phyloP scores from a whole-genome alignment of 2,888 invertebrate species.

The Phyllotreta striolata region DNA sequence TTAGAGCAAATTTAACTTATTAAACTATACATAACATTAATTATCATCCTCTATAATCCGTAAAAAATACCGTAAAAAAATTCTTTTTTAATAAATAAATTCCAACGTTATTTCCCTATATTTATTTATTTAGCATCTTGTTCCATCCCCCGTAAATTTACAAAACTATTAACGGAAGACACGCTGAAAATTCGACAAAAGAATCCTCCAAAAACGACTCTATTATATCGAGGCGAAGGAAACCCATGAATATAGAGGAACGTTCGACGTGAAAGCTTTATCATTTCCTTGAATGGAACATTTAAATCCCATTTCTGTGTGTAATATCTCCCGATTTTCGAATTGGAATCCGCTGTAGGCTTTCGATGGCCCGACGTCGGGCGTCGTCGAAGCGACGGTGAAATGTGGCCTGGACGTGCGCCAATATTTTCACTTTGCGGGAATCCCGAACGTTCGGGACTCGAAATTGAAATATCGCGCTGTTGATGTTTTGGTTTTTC shows the following conservation, averaged over 20 bases:
- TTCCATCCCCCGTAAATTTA: too few species aligned
- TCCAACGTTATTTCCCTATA: too few species aligned
- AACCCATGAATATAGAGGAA: constrained; percentile 40
- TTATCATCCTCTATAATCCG: too few species aligned
- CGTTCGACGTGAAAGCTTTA: constrained; percentile 46
- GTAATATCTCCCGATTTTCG: constrained; percentile 41
- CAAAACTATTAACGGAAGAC: too few species aligned
- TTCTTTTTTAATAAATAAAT: too few species aligned
- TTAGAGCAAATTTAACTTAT: too few species aligned
- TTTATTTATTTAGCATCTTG: too few species aligned
- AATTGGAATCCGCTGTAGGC: constrained; percentile 34
- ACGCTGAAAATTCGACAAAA: neutral
- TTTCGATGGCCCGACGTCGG: constrained; percentile 8
- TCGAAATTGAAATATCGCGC: constrained; percentile 2
- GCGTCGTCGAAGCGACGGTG: neutral
- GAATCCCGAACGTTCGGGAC: neutral
- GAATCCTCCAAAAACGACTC: constrained; percentile 10
- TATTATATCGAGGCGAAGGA: constrained; percentile 39
- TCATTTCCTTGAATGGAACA: constrained; percentile 45
- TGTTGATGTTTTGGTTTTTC: constrained; percentile 1
- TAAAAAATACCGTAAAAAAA: too few species aligned
- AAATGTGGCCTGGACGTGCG: constrained; percentile 19
- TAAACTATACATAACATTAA: too few species aligned
- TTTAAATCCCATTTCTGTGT: constrained; percentile 45
- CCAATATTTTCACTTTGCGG: constrained; percentile 17